A percentile compares a stretch with the other conserved stretches of the same genome.
Conservation (phyloP, 2,888 invertebrate species). For the Pseudoips prasinana region DNA sequence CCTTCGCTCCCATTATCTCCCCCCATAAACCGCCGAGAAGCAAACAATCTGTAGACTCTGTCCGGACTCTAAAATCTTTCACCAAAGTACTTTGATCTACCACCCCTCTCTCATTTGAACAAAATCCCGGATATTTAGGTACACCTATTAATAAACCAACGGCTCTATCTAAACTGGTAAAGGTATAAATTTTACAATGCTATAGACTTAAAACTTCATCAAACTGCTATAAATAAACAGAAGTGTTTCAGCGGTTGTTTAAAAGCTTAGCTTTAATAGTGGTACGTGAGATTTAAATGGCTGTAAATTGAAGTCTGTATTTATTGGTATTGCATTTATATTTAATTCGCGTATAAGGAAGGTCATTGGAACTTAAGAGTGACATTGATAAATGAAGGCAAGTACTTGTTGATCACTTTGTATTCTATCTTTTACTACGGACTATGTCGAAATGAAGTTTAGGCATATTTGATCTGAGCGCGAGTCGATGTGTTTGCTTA, state of each 20-base stretch:
- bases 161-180: conserved; percentile 39
- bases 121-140: conserved; percentile 5
- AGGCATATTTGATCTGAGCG: too few species aligned
- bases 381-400: too few species aligned
- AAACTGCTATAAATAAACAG: conserved; percentile 63
- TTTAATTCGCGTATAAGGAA: too few species aligned
- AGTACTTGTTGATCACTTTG: too few species aligned
- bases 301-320: not conserved
- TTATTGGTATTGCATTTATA: too few species aligned
- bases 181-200: conserved; percentile 53
- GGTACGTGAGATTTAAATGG: conserved; percentile 29
- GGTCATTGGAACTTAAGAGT: too few species aligned
- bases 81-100: conserved; percentile 41
- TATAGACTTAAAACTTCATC: conserved; percentile 64
- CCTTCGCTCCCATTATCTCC: conserved; percentile 63
- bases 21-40: conserved; percentile 67
- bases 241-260: conserved; percentile 38
- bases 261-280: conserved; percentile 29
- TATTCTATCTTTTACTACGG: too few species aligned
- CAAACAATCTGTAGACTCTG: conserved; percentile 65
- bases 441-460: too few species aligned
- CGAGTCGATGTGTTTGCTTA: too few species aligned
- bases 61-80: conserved; percentile 52
- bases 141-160: conserved; percentile 8
- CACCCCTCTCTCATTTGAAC: conserved; percentile 4